Evolutionary conservation across 2,888 invertebrate genomes (phyloP), one percentile per base, ranked within the genome.

Genomic region (Coelinius sp.): DNA sequence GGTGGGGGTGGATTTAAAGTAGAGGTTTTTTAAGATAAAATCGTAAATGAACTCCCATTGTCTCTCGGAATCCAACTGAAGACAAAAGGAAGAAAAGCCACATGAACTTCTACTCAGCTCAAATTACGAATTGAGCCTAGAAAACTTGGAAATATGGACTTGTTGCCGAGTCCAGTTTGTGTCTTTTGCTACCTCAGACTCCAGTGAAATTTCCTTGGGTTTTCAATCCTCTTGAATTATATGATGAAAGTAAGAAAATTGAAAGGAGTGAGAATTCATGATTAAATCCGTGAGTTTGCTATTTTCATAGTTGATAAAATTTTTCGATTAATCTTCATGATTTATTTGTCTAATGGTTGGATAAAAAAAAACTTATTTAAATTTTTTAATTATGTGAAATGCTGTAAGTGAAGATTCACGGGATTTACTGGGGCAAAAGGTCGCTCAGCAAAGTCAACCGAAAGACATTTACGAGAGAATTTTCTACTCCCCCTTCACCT

Each of bases 51-150:
- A 59, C 59, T 31, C 27, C 35, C 59, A 59, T 59, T 59, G 59
- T 59, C 59, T 59, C 17, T 20, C 7, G 59, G 20, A 59, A 59
- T 59, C 59, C 59, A 35, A n/a, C 20, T 14, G 20, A 7, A 59
- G 59, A 59, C 59, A 59, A 59, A 59, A 59, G 59, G 59, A 4
- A 59, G 35, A 59, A 35, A 35, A 59, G 59, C 59, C 59, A 59
- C 59, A 59, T 59, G 59, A 59, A 59, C 59, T 59, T 59, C 59
- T 12, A 59, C 59, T 59, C 25, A 35, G 59, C 59, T 59, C 35
- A 59, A 71, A 70, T 70, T 65, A 35, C 70, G 66, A 56, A 71
- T 71, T 66, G 59, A 35, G 66, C 44, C 31, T 20, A 46, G 66
- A 68, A 62, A 44, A 62, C 59, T 59, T 59, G 59, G 59, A 35